These are phyloP conservation scores for Spisula solida DNA, from an alignment of 2,888 invertebrate species.

Conservation along the genomic window DNA sequence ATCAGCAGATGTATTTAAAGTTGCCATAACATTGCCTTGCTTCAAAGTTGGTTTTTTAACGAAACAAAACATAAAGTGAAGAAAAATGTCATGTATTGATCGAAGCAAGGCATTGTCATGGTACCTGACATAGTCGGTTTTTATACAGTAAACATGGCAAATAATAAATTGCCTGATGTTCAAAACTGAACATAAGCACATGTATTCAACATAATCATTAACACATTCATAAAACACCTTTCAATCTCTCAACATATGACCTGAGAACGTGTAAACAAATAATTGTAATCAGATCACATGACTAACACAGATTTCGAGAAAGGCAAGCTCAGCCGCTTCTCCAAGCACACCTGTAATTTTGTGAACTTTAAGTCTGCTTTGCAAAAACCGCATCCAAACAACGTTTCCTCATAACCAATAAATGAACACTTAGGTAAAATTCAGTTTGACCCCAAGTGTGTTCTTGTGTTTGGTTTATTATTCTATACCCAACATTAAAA, in stretches of 20 bases:
- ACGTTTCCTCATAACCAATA: constrained; percentile 34
- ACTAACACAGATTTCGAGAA: constrained; percentile 35
- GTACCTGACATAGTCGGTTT: constrained; percentile 6
- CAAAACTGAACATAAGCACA: constrained; percentile 2
- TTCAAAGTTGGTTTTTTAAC: constrained; percentile 27
- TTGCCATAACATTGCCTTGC: constrained; percentile 4
- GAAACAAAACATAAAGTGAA: constrained; percentile 25
- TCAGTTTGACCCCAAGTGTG: not conserved
- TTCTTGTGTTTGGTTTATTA: constrained; percentile 14
- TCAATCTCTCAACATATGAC: constrained; percentile 54
- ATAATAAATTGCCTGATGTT: constrained; percentile 22
- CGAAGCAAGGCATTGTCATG: constrained; percentile 22
- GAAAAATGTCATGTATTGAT: constrained; percentile 24
- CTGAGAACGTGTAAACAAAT: constrained; percentile 42
- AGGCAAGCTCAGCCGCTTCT: not conserved
- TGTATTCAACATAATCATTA: constrained; percentile 23
- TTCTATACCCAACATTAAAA: not conserved
- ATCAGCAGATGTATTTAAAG: not conserved
- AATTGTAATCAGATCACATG: constrained; percentile 57
- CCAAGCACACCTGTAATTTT: constrained; percentile 30
- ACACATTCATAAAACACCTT: constrained; percentile 36
- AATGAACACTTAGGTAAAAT: constrained; percentile 52
- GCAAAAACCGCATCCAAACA: not conserved
- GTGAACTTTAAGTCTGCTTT: not conserved
- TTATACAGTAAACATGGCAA: constrained; percentile 23